Evolutionary conservation across 1,140 invertebrate species (phyloP).

Genomic region (Trachymyrmex cornetzi): DNA sequence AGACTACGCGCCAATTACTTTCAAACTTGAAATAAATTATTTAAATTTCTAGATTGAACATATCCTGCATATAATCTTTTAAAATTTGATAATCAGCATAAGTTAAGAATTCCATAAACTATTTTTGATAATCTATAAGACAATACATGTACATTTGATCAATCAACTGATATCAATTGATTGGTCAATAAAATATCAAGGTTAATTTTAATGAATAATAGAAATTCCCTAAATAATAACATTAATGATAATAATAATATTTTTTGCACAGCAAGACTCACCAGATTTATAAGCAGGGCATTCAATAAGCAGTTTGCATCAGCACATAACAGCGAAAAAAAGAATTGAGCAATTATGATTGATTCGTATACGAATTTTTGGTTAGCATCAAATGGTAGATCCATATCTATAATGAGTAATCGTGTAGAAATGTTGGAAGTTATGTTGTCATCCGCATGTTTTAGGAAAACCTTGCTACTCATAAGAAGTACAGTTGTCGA

Average conservation of each 20-base stretch:
- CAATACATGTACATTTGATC: not conserved
- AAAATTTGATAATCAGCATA: not conserved
- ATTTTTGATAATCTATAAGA: not conserved
- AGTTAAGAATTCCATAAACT: not conserved
- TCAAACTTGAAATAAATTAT: not conserved
- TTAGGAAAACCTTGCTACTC: not conserved
- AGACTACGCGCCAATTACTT: no score
- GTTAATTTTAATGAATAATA: not conserved
- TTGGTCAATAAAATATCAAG: not conserved
- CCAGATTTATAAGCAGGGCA: slow-evolving; percentile 29
- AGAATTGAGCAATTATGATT: slow-evolving; percentile 23
- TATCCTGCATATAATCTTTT: not conserved
- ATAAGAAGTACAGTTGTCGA: not conserved
- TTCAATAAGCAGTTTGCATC: slow-evolving; percentile 8
- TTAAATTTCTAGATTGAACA: not conserved
- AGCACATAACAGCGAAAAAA: not conserved
- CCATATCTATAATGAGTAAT: slow-evolving; percentile 10
- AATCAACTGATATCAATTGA: not conserved
- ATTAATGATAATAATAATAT: not conserved
- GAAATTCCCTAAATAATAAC: slow-evolving; percentile 2
- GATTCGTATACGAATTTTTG: slow-evolving; percentile 28
- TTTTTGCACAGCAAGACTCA: not conserved
- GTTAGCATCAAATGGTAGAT: slow-evolving; percentile 2
- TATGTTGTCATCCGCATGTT: not conserved
- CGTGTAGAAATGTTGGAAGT: slow-evolving; percentile 8